Conservation (phyloP, 2,888 invertebrate genomes). For the Entomobrya multifasciata region DNA sequence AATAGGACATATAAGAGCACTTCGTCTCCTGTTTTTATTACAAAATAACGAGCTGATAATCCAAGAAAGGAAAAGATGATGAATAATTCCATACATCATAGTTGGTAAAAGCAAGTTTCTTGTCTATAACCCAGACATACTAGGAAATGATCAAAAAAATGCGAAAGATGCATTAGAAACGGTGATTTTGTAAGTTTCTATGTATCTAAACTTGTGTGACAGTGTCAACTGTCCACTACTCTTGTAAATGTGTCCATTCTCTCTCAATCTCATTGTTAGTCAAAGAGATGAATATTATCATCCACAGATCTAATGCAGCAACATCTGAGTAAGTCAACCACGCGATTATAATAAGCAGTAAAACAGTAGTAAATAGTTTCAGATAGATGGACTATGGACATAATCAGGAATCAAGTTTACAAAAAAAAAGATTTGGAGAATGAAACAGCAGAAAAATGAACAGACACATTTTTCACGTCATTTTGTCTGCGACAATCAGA, state of each 20-base stretch:
- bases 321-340: slow-evolving; percentile 17
- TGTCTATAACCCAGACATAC: not conserved
- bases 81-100: slow-evolving; percentile 23
- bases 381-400: not conserved
- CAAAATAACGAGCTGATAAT: slow-evolving; percentile 51
- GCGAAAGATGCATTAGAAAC: slow-evolving; percentile 5
- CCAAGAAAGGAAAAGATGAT: slow-evolving; percentile 57
- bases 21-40: slow-evolving; percentile 27
- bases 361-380: not conserved
- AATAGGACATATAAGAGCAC: not conserved
- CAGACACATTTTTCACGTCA: not conserved
- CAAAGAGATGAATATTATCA: too few species aligned
- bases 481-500: not conserved
- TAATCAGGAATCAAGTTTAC: not conserved
- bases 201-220: too few species aligned
- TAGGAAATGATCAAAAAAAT: slow-evolving; percentile 19
- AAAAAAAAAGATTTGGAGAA: not conserved
- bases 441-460: slow-evolving; percentile 2
- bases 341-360: slow-evolving; percentile 1
- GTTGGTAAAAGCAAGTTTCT: slow-evolving; percentile 13
- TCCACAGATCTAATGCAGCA: too few species aligned
- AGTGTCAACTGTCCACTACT: not conserved
- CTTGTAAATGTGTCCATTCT: not conserved
- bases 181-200: not conserved
- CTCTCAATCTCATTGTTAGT: too few species aligned